A percentile compares a stretch with the other conserved stretches of the same genome.
phyloP scores from a whole-genome alignment of 2,113 vertebrate species.

The Acinonyx jubatus region DNA sequence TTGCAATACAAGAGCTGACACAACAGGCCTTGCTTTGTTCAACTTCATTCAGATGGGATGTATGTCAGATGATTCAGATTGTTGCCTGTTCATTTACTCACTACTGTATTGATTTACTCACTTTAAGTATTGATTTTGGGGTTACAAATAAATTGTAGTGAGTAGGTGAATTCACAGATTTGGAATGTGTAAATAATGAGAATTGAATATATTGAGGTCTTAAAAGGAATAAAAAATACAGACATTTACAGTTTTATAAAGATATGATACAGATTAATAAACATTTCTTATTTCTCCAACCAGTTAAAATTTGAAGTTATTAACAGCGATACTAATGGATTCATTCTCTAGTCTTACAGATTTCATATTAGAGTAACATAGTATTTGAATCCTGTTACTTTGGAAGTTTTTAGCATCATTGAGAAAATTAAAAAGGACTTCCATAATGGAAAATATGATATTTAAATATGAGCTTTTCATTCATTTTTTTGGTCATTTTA shows the following conservation, averaged over 20 bases:
- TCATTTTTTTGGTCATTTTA: not conserved
- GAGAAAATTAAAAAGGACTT: not conserved
- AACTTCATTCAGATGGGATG: not conserved
- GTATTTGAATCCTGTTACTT: not conserved
- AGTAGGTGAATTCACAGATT: not conserved
- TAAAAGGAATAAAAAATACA: not conserved
- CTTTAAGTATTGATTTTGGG: not conserved
- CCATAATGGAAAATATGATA: not conserved
- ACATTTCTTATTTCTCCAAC: not conserved
- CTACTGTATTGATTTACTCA: too few species aligned
- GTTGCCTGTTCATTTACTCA: not conserved
- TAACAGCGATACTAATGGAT: not conserved
- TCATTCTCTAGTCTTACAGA: not conserved
- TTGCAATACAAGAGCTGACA: not conserved
- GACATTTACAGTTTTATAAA: not conserved
- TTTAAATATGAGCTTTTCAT: not conserved
- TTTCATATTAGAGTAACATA: not conserved
- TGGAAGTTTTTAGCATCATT: not conserved
- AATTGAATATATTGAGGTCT: not conserved
- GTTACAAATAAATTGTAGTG: not conserved
- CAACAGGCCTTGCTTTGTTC: too few species aligned
- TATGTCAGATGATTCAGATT: not conserved
- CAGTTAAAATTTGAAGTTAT: not conserved
- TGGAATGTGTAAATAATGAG: not conserved
- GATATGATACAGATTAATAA: not conserved